These are phyloP conservation scores for Halichondria panicea DNA, from an alignment of 37 sponge, comb jelly and placozoan species.

Conservation along the genomic window DNA sequence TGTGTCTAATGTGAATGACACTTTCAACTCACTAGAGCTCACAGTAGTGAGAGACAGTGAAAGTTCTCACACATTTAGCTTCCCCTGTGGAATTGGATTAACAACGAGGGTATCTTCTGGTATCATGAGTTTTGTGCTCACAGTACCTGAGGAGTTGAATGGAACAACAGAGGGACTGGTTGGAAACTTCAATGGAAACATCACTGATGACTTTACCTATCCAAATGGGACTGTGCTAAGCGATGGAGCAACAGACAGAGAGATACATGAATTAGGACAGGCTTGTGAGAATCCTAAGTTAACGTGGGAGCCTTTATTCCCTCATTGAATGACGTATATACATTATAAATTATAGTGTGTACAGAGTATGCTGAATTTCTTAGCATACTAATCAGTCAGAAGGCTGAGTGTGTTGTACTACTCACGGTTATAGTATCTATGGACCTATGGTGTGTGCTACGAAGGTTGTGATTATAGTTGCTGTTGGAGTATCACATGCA, in stretches of 20 bases:
- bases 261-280: conserved; percentile 61
- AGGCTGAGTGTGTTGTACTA: too few relatives aligned
- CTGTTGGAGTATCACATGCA: too few relatives aligned
- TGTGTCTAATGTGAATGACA: not conserved
- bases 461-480: too few relatives aligned
- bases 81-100: not conserved
- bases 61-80: not conserved
- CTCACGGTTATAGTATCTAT: too few relatives aligned
- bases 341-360: too few relatives aligned
- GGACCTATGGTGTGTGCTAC: too few relatives aligned
- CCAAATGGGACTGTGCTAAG: conserved; percentile 60
- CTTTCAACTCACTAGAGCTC: not conserved
- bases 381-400: too few relatives aligned
- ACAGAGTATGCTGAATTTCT: too few relatives aligned
- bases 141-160: conserved; percentile 15
- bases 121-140: conserved; percentile 15
- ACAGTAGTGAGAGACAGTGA: not conserved
- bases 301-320: too few relatives aligned
- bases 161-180: conserved; percentile 53
- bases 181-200: conserved; percentile 63
- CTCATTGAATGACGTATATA: too few relatives aligned
- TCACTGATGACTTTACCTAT: conserved; percentile 51
- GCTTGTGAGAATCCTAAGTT: conserved; percentile 31
- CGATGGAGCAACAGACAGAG: conserved; percentile 34
- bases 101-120: not conserved